A percentile compares a stretch with the other conserved stretches of the same genome.
These are phyloP conservation scores for Varecia variegata DNA, from an alignment of 2,797 vertebrate species.

Conservation along the genomic window DNA sequence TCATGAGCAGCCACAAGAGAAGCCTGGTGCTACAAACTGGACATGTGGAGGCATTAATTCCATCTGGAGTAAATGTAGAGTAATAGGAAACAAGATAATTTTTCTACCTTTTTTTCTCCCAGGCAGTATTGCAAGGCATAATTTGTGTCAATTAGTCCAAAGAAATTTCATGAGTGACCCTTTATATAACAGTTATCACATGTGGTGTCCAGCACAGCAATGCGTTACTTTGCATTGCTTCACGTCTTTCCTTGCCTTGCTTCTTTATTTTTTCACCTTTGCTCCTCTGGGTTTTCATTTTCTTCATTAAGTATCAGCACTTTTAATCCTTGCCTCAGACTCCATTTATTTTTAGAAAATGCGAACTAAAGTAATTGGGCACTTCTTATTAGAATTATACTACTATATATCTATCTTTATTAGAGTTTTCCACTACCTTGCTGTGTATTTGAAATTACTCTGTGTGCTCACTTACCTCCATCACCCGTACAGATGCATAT, in stretches of 20 bases:
- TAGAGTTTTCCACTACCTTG: neutral
- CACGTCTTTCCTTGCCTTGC: neutral
- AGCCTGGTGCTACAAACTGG: neutral
- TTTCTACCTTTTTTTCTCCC: neutral
- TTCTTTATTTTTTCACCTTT: neutral
- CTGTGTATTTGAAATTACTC: neutral
- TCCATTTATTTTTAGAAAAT: neutral
- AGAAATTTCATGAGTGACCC: neutral
- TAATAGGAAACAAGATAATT: neutral
- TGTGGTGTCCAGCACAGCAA: neutral
- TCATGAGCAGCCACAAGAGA: neutral
- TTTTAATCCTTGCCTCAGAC: neutral
- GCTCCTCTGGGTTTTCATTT: neutral
- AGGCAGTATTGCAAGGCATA: neutral
- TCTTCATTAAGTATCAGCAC: neutral
- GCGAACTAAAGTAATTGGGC: neutral
- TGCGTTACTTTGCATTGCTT: neutral
- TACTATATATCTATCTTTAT: neutral
- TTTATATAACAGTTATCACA: too few relatives aligned
- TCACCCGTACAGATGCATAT: too few relatives aligned
- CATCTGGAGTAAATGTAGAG: neutral
- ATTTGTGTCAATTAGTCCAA: neutral
- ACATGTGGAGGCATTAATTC: neutral
- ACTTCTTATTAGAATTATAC: neutral
- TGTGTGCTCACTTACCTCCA: neutral